phyloP scores from a whole-genome alignment of 2,797 vertebrate genomes.

The Bothrops alternatus region DNA sequence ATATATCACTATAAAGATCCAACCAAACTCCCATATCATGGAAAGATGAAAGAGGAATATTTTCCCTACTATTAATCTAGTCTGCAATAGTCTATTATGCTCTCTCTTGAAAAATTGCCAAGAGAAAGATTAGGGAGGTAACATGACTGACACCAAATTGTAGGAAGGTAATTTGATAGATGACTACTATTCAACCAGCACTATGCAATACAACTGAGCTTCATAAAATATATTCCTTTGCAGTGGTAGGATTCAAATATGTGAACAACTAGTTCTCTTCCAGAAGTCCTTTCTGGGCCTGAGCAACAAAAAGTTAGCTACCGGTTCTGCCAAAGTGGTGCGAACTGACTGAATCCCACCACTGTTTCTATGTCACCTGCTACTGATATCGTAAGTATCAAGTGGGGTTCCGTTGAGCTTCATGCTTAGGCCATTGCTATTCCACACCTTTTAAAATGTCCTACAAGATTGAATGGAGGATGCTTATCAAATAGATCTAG shows the following conservation, averaged over 20 bases:
- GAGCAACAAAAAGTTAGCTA: too few species aligned
- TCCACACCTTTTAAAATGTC: background rate
- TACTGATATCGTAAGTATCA: background rate
- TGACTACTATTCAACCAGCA: background rate
- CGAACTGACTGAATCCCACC: too few species aligned
- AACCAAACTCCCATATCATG: too few species aligned
- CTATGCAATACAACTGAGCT: background rate
- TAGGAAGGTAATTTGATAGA: background rate
- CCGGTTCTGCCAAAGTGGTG: too few species aligned
- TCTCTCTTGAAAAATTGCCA: background rate
- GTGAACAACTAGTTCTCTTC: too few species aligned
- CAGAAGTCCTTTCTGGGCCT: too few species aligned
- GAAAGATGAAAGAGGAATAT: background rate
- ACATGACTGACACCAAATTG: background rate
- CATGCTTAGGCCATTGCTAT: background rate
- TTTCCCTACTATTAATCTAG: background rate
- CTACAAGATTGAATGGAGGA: background rate
- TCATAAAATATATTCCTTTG: background rate
- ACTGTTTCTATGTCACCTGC: background rate
- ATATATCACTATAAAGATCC: background rate
- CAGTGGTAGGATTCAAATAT: too few species aligned
- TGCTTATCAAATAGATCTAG: background rate
- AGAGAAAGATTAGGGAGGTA: too few species aligned
- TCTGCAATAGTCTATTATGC: background rate
- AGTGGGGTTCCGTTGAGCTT: background rate